A percentile compares a stretch with the other conserved stretches of the same genome.
phyloP scores from a whole-genome alignment of 2,888 invertebrate species.

The Anthrax anthrax region DNA sequence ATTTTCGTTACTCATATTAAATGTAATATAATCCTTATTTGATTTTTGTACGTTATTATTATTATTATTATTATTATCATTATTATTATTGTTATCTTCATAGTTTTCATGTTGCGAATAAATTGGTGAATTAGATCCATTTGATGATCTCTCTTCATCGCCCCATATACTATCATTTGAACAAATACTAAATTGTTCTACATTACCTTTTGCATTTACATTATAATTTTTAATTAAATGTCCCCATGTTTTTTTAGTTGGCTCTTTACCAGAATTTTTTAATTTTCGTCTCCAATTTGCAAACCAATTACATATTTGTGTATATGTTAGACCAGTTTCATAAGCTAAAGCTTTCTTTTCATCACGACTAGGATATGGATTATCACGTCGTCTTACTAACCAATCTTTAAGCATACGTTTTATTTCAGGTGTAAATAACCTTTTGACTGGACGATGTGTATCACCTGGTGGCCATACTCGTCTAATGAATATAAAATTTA shows the following conservation, averaged over 20 bases:
- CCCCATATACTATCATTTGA: constrained; percentile 70
- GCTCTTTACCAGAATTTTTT: constrained; percentile 57
- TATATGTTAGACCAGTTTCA: constrained; percentile 63
- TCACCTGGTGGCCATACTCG: constrained; percentile 30
- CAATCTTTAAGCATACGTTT: constrained; percentile 64
- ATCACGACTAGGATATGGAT: constrained; percentile 64
- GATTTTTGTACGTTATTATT: not conserved
- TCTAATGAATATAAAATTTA: not conserved
- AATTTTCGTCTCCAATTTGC: constrained; percentile 70
- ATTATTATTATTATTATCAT: too few species aligned
- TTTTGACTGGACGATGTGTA: constrained; percentile 45
- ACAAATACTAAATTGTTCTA: constrained; percentile 65
- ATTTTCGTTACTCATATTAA: constrained; percentile 8
- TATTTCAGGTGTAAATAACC: constrained; percentile 66
- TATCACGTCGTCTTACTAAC: constrained; percentile 58
- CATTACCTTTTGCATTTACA: constrained; percentile 59
- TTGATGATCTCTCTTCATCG: constrained; percentile 38
- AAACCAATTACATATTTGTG: constrained; percentile 68
- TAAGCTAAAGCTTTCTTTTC: constrained; percentile 58
- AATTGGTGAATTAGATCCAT: constrained; percentile 5
- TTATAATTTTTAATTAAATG: constrained; percentile 55
- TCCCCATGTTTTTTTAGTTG: constrained; percentile 56
- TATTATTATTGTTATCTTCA: too few species aligned
- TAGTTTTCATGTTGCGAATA: constrained; percentile 1
- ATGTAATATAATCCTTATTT: not conserved